Percentiles rank a stretch among this genome's conserved stretches.
These are phyloP conservation scores for Barnardius zonarius DNA, from an alignment of 2,113 vertebrate species.

Conservation along the genomic window DNA sequence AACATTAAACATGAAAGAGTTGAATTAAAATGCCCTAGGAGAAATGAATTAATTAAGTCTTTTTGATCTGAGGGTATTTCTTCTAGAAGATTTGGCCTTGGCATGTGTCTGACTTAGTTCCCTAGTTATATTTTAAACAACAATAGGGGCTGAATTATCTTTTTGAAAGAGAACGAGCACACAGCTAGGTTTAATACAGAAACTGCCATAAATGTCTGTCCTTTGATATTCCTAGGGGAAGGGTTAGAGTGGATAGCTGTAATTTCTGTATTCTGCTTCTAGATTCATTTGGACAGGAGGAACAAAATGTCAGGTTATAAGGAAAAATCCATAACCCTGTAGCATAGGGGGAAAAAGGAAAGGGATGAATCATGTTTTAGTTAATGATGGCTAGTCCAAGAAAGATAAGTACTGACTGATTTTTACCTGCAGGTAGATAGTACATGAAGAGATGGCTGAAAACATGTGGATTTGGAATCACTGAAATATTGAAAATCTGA, in stretches of 20 bases:
- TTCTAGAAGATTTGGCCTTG: not conserved
- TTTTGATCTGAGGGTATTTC: constrained; percentile 32
- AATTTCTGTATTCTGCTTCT: not conserved
- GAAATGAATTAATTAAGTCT: not conserved
- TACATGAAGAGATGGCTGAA: not conserved
- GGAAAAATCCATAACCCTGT: not conserved
- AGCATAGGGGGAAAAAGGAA: not conserved
- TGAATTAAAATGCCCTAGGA: not conserved
- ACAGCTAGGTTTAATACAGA: constrained; percentile 20
- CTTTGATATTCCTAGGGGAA: not conserved
- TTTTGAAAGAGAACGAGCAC: not conserved
- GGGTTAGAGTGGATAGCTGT: not conserved
- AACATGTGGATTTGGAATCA: not conserved
- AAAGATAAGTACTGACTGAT: not conserved
- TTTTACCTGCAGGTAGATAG: not conserved
- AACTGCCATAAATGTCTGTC: not conserved
- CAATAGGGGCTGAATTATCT: not conserved
- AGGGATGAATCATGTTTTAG: not conserved
- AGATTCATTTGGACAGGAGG: not conserved
- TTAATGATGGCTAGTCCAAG: not conserved
- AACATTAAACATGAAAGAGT: constrained; percentile 72
- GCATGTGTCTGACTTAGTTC: constrained; percentile 32
- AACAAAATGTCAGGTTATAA: not conserved
- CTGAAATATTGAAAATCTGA: not conserved
- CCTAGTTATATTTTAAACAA: constrained; percentile 54